phyloP scores from a whole-genome alignment of 2,113 vertebrate species.

The Misgurnus anguillicaudatus region DNA sequence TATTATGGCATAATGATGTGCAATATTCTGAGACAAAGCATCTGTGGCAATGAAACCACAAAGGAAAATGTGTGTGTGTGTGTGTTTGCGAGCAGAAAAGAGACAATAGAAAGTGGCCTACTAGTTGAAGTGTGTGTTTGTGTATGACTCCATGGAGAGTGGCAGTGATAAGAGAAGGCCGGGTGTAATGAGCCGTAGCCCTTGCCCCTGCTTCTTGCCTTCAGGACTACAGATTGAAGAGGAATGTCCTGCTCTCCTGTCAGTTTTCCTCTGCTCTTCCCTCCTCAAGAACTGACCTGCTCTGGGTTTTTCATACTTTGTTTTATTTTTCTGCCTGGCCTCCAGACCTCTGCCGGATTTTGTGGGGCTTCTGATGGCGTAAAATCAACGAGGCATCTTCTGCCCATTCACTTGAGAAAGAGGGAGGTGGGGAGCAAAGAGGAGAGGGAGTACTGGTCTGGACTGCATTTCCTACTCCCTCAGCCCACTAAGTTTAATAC shows the following conservation, averaged over 20 bases:
- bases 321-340: conserved; percentile 39
- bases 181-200: conserved; percentile 43
- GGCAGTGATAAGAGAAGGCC: conserved; percentile 42
- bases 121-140: conserved; percentile 11
- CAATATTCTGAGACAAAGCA: conserved; percentile 10
- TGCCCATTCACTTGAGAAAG: conserved; percentile 40
- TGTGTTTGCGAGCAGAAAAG: background rate
- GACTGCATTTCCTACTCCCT: conserved; percentile 45
- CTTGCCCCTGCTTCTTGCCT: conserved; percentile 37
- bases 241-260: conserved; percentile 16
- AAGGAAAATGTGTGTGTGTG: background rate
- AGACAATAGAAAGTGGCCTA: conserved; percentile 11
- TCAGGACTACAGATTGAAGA: conserved; percentile 57
- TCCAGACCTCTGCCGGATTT: conserved; percentile 46
- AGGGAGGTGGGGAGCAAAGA: conserved; percentile 7
- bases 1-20: conserved; percentile 17
- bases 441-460: background rate
- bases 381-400: conserved; percentile 50
- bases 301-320: background rate
- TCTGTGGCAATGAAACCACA: background rate
- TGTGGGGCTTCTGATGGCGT: conserved; percentile 45
- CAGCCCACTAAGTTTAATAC: conserved; percentile 58
- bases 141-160: conserved; percentile 36
- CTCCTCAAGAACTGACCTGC: background rate
- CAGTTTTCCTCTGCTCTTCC: conserved; percentile 39